These are phyloP conservation scores for Brachionus koreanus DNA, from an alignment of 1,140 invertebrate genomes.

Conservation along the genomic window DNA sequence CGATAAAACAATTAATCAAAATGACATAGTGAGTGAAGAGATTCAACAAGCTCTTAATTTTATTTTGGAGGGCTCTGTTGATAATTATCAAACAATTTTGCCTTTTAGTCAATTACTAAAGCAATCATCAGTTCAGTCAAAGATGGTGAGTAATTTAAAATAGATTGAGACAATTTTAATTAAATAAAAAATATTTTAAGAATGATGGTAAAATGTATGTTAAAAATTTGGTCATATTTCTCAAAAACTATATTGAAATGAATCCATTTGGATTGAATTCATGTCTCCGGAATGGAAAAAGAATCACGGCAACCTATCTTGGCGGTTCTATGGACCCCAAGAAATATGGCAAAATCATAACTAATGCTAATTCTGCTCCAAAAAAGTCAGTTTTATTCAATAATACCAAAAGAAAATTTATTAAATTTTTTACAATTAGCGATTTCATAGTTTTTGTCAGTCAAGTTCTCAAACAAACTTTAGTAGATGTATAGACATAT, in stretches of 20 bases:
- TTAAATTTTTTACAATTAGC: background rate
- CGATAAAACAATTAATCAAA: conserved; percentile 39
- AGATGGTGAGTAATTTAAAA: background rate
- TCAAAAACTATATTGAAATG: conserved; percentile 36
- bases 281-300: conserved; percentile 9
- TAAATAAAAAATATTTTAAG: background rate
- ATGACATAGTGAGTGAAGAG: conserved; percentile 35
- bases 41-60: conserved; percentile 36
- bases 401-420: background rate
- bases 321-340: conserved; percentile 24
- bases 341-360: conserved; percentile 24
- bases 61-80: conserved; percentile 26
- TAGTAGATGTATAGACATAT: background rate
- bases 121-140: conserved; percentile 29
- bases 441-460: conserved; percentile 18
- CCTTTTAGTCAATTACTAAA: conserved; percentile 21
- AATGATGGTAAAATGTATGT: conserved; percentile 39
- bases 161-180: background rate
- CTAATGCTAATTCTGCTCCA: background rate
- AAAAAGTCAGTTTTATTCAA: background rate
- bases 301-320: background rate
- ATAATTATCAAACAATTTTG: conserved; percentile 37
- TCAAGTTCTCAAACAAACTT: conserved; percentile 39
- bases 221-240: conserved; percentile 5
- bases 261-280: conserved; percentile 31